Percentiles rank a stretch among this genome's conserved stretches.
phyloP scores from a whole-genome alignment of 1,140 invertebrate species.

The Bilobella aurantiaca region DNA sequence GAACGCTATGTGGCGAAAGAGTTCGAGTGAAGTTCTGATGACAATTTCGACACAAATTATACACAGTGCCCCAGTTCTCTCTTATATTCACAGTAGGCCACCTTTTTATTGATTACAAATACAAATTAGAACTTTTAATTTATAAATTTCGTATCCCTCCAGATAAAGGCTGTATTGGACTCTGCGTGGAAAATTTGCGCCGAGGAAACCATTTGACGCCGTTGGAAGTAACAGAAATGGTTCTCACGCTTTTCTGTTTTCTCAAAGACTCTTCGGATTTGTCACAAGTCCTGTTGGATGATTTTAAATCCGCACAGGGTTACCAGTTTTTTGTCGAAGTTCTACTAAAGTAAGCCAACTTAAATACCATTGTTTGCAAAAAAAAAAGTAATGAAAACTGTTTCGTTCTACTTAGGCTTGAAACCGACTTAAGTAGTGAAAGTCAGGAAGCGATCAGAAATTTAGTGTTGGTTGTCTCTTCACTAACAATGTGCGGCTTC shows the following conservation, averaged over 20 bases:
- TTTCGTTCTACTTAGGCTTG: constrained; percentile 47
- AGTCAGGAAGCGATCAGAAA: constrained; percentile 82
- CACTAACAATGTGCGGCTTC: constrained; percentile 85
- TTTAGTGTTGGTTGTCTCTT: constrained; percentile 82
- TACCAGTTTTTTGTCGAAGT: constrained; percentile 87
- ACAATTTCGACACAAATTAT: constrained; percentile 88
- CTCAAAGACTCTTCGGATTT: constrained; percentile 97
- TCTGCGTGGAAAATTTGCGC: constrained; percentile 96
- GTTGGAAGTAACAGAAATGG: constrained; percentile 96
- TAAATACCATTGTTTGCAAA: too few relatives aligned
- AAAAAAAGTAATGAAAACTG: too few relatives aligned
- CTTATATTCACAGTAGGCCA: constrained; percentile 89
- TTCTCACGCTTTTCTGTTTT: constrained; percentile 95
- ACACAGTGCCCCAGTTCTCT: constrained; percentile 71
- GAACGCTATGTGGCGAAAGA: constrained; percentile 93
- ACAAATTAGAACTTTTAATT: too few relatives aligned
- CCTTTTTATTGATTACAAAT: too few relatives aligned
- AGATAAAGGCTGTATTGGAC: constrained; percentile 89
- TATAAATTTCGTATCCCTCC: constrained; percentile 39
- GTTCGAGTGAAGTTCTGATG: constrained; percentile 89
- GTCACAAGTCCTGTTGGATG: constrained; percentile 82
- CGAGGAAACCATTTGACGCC: constrained; percentile 58
- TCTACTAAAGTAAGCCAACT: not conserved
- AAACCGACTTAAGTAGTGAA: constrained; percentile 64
- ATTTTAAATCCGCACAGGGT: constrained; percentile 87